Evolutionary conservation across 2,113 vertebrate species (phyloP), one percentile per base, ranked within the genome.

Genomic region (Rhinichthys klamathensis): DNA sequence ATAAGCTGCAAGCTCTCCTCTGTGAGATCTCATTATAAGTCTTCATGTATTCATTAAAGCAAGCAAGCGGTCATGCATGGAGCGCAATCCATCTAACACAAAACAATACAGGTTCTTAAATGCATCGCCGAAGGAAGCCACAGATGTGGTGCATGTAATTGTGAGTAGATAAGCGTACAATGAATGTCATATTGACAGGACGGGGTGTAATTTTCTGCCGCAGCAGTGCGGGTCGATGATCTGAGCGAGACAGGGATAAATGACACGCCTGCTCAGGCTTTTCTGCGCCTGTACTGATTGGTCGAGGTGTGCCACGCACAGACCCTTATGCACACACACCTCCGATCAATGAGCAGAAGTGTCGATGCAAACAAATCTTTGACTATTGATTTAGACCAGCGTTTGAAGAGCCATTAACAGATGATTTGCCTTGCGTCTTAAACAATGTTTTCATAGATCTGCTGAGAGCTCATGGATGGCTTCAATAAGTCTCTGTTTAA

Each of bases 161-260:
- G 84, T 80, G 61, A 82, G 27, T 32, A 87, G 91, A 92, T 92
- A 92, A 92, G 88, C 74, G 60, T 32, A 90, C 87, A 90, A 89
- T 49, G 90, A 88, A 89, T 89, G 85, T 81, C 82, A 85, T 84
- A 87, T 63, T 60, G 90, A 89, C 83, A 87, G 82, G 80, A 38
- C 58, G 0, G 81, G 23, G 67, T 41, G 67, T 81, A 49, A 77
- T 84, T 80, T 65, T 86, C 82, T 84, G 46, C 69, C n/a, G 67
- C 46, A 21, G 44, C 25, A 2, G 44, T n/a, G 67, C n/a, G 69
- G 86, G 69, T 83, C 86, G 75, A 83, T 83, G 51, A 61, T 79
- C 30, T 44, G n/a, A 30, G 81, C 21, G 2, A 41, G 49, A 83
- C 13, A 9, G 11, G 25, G 15, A 76, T 56, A 49, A 79, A 79